Percentiles rank a stretch among this genome's conserved stretches.
phyloP scores from a whole-genome alignment of 2,888 invertebrate genomes.

The Melolontha melolontha region DNA sequence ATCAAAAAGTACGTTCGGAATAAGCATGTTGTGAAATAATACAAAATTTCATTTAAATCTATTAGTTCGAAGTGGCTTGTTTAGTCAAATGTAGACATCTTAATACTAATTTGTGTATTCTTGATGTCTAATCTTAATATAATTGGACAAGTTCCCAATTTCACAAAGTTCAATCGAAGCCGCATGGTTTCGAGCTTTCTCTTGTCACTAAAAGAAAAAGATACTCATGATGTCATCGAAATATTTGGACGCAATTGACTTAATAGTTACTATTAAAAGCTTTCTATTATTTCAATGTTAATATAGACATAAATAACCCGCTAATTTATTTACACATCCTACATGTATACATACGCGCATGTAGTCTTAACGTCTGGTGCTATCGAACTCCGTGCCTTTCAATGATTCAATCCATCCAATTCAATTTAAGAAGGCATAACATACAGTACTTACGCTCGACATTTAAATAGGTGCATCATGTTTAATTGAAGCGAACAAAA shows the following conservation, averaged over 20 bases:
- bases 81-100: no score
- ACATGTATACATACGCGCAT: no score
- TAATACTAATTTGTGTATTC: no score
- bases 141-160: no score
- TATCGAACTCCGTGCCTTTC: slow-evolving; percentile 28
- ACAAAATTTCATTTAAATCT: no score
- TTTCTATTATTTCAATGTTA: slow-evolving; percentile 31
- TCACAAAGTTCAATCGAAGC: no score
- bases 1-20: not conserved
- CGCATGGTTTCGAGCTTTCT: no score
- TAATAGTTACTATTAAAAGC: slow-evolving; percentile 6
- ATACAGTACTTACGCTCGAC: not conserved
- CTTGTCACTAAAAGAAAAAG: no score
- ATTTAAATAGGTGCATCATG: slow-evolving; percentile 17
- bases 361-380: slow-evolving; percentile 27
- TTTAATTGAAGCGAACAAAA: slow-evolving; percentile 17
- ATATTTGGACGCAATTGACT: slow-evolving; percentile 9
- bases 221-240: not conserved
- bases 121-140: no score
- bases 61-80: no score
- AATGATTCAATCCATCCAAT: slow-evolving; percentile 31
- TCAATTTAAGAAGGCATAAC: slow-evolving; percentile 21
- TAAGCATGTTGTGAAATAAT: not conserved
- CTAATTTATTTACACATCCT: slow-evolving; percentile 21
- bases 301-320: slow-evolving; percentile 27